These are phyloP conservation scores for Oceanodroma tethys DNA, from an alignment of 2,113 vertebrate species.

Conservation along the genomic window DNA sequence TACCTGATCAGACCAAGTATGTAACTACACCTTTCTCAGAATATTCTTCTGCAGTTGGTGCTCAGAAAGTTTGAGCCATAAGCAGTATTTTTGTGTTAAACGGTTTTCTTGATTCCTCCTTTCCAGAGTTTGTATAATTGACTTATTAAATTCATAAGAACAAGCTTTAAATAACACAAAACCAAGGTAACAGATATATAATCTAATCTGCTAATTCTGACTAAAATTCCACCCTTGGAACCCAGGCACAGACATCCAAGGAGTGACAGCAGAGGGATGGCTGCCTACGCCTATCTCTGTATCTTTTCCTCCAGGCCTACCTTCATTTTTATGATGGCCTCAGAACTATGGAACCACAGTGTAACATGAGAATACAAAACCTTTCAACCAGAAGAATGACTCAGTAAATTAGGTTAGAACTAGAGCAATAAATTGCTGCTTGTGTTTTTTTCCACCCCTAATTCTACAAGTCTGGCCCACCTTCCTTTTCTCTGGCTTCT, in stretches of 20 bases:
- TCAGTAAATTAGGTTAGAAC: background rate
- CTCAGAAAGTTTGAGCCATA: background rate
- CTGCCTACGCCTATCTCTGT: background rate
- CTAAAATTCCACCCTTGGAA: background rate
- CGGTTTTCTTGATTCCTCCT: background rate
- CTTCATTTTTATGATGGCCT: background rate
- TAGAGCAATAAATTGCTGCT: background rate
- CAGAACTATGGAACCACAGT: background rate
- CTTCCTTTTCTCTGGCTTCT: background rate
- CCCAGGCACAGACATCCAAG: background rate
- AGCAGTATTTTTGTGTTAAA: background rate
- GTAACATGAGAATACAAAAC: background rate
- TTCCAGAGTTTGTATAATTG: background rate
- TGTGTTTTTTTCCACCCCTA: background rate
- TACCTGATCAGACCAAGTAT: background rate
- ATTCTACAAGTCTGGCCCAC: background rate
- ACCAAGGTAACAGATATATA: background rate
- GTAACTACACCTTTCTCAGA: background rate
- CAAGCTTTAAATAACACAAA: background rate
- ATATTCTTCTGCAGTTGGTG: background rate
- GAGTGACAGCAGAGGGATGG: background rate
- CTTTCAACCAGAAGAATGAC: background rate
- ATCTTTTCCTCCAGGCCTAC: background rate
- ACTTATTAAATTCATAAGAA: background rate
- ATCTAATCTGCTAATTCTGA: background rate